phyloP scores from a whole-genome alignment of 2,888 invertebrate species.

The Cenopis cana region DNA sequence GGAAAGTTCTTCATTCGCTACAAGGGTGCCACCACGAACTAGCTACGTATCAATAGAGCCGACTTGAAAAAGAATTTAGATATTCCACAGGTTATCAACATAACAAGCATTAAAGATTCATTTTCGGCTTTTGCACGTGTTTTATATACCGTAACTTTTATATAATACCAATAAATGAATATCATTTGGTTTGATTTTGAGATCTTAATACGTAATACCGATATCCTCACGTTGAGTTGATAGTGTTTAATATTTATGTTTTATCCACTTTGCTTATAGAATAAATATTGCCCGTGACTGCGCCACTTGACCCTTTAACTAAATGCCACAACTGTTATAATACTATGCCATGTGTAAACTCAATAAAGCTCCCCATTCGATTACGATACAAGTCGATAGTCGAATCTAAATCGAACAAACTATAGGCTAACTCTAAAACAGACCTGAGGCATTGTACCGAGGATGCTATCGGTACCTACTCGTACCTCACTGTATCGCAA shows the following conservation, averaged over 20 bases:
- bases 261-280: background rate
- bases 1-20: too few species aligned
- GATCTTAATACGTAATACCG: background rate
- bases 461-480: too few species aligned
- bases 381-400: background rate
- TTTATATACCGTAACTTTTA: constrained; percentile 14
- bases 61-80: too few species aligned
- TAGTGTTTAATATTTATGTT: background rate
- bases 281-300: too few species aligned
- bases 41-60: too few species aligned
- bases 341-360: background rate
- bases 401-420: background rate
- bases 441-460: too few species aligned
- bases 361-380: background rate
- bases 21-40: too few species aligned
- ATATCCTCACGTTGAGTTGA: background rate
- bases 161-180: constrained; percentile 17
- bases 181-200: background rate
- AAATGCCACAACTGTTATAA: background rate
- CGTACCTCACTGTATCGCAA: too few species aligned
- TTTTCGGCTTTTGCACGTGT: constrained; percentile 4
- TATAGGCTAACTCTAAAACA: too few species aligned
- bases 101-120: background rate
- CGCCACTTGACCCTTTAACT: too few species aligned
- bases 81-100: background rate